phyloP scores from a whole-genome alignment of 1,140 invertebrate species.

The Homarus americanus region DNA sequence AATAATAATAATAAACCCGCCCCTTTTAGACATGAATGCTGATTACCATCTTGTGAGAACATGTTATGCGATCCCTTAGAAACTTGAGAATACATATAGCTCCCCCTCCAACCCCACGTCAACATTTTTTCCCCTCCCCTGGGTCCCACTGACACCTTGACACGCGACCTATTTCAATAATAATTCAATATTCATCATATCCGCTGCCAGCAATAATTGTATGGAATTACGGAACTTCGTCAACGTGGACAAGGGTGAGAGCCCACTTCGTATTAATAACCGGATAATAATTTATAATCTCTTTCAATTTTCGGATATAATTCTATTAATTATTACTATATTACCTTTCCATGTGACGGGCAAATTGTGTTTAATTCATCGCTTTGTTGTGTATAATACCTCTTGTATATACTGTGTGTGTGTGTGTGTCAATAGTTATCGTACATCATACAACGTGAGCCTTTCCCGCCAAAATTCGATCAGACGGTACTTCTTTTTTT shows the following conservation, averaged over 20 bases:
- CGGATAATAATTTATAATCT: no score
- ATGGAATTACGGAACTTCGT: constrained; percentile 8
- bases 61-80: not conserved
- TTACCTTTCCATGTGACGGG: no score
- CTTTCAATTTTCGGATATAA: no score
- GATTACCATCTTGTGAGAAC: not conserved
- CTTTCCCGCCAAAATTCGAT: constrained; percentile 47
- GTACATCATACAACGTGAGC: not conserved
- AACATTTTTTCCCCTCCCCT: constrained; percentile 9
- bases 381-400: no score
- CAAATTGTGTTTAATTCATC: no score
- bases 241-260: not conserved
- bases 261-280: no score
- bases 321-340: no score
- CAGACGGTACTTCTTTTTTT: not conserved
- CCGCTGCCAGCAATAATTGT: constrained; percentile 22
- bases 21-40: no score
- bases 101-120: not conserved
- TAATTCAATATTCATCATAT: constrained; percentile 58
- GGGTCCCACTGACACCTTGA: constrained; percentile 24
- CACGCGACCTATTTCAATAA: constrained; percentile 42
- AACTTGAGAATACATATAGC: not conserved
- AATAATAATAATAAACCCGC: no score
- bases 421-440: not conserved
- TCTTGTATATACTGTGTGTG: no score